Evolutionary conservation across 2,797 vertebrate species (phyloP).

Genomic region (Monodelphis domestica): DNA sequence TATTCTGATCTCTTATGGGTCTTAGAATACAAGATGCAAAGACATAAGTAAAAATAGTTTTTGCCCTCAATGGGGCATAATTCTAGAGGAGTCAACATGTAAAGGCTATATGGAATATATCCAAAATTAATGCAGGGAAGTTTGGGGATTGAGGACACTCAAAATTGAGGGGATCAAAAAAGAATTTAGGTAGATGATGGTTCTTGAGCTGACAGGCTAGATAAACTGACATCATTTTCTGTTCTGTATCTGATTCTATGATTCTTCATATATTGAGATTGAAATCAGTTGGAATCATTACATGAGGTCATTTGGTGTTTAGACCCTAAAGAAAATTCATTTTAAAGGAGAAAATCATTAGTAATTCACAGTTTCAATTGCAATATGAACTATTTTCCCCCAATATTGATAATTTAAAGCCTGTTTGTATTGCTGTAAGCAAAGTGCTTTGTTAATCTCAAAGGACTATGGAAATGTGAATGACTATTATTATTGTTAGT

Average conservation of each 20-base stretch:
- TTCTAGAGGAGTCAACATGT: neutral
- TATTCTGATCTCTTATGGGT: neutral
- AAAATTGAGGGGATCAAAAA: neutral
- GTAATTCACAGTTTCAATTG: neutral
- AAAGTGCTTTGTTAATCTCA: neutral
- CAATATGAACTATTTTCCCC: neutral
- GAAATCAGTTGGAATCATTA: slow-evolving; percentile 33
- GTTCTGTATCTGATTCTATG: neutral
- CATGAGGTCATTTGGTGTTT: neutral
- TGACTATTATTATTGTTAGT: neutral
- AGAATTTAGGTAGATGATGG: neutral
- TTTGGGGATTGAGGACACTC: neutral
- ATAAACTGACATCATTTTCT: neutral
- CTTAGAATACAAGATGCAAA: too few species aligned
- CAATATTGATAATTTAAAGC: neutral
- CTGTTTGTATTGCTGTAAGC: neutral
- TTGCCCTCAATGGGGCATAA: neutral
- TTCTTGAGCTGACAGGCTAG: neutral
- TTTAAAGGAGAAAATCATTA: slow-evolving; percentile 41
- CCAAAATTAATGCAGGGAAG: neutral
- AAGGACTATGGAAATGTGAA: neutral
- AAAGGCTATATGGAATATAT: neutral
- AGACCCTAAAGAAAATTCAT: neutral
- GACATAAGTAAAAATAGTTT: neutral
- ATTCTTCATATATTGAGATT: neutral